A percentile compares a stretch with the other conserved stretches of the same genome.
phyloP scores from a whole-genome alignment of 1,140 invertebrate genomes.

The Anastatus disparis region DNA sequence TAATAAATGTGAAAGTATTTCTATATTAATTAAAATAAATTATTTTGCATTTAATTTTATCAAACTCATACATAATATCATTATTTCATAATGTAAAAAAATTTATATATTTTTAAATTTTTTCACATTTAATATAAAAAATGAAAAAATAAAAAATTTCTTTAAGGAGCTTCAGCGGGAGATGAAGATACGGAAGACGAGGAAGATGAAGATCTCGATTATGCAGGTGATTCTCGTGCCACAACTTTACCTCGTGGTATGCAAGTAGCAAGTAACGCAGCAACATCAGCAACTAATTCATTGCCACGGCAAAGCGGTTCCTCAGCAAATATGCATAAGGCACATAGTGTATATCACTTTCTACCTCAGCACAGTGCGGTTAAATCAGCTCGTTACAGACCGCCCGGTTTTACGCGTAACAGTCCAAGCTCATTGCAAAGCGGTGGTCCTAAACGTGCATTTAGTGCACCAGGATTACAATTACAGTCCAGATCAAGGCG shows the following conservation, averaged over 20 bases:
- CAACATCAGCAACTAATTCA: conserved; percentile 73
- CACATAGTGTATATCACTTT: conserved; percentile 75
- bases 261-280: conserved; percentile 65
- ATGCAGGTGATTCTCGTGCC: conserved; percentile 61
- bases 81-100: too few species aligned
- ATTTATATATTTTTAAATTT: too few species aligned
- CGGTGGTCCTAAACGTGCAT: conserved; percentile 73
- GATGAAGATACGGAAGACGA: conserved; percentile 74
- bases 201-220: conserved; percentile 65
- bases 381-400: conserved; percentile 86
- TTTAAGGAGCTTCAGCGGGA: conserved; percentile 67
- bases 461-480: conserved; percentile 78
- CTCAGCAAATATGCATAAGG: conserved; percentile 74
- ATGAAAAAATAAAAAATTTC: not conserved
- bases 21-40: too few species aligned
- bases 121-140: not conserved
- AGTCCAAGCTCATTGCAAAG: conserved; percentile 56
- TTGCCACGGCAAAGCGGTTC: conserved; percentile 72
- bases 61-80: too few species aligned
- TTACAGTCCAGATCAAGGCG: conserved; percentile 45
- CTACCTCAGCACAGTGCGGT: conserved; percentile 72
- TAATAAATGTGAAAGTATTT: too few species aligned
- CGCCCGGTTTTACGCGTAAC: conserved; percentile 76
- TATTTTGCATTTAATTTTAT: too few species aligned
- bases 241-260: conserved; percentile 75